Percentiles rank a stretch among this genome's conserved stretches.
phyloP scores from a whole-genome alignment of 2,888 invertebrate genomes.

The Zygaena filipendulae region DNA sequence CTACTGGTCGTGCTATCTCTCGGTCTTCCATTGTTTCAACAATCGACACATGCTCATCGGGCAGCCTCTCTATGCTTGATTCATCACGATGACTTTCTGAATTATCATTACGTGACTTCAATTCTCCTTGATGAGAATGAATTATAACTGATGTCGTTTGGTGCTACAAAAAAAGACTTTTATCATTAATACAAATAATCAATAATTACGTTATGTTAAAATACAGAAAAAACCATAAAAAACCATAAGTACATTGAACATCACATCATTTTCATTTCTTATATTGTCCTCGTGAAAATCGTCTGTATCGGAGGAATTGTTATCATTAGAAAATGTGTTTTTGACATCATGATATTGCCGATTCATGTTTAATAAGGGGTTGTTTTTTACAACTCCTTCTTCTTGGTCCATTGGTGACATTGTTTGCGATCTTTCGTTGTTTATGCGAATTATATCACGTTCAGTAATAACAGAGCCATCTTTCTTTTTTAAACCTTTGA shows the following conservation, averaged over 20 bases:
- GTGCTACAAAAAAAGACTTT: conserved; percentile 33
- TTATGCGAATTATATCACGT: conserved; percentile 54
- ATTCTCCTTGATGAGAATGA: conserved; percentile 67
- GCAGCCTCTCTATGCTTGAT: conserved; percentile 75
- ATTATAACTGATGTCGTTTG: conserved; percentile 76
- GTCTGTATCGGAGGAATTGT: conserved; percentile 75
- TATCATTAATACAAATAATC: no score
- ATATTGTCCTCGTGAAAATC: conserved; percentile 44
- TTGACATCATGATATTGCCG: conserved; percentile 71
- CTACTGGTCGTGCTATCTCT: conserved; percentile 74
- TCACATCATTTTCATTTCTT: no score
- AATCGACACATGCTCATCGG: conserved; percentile 87
- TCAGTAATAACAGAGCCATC: conserved; percentile 51
- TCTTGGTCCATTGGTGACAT: conserved; percentile 66
- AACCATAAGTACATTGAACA: no score
- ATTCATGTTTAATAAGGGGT: conserved; percentile 73
- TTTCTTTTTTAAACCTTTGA: conserved; percentile 46
- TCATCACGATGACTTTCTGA: conserved; percentile 60
- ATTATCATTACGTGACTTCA: conserved; percentile 37
- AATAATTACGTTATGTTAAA: no score
- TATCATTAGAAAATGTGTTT: conserved; percentile 49
- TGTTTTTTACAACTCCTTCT: conserved; percentile 80
- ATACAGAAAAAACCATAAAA: no score
- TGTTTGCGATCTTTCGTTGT: conserved; percentile 44
- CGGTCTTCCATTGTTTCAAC: conserved; percentile 82